These are phyloP conservation scores for Rhabdornis inornatus DNA, from an alignment of 2,113 vertebrate species.

Conservation along the genomic window DNA sequence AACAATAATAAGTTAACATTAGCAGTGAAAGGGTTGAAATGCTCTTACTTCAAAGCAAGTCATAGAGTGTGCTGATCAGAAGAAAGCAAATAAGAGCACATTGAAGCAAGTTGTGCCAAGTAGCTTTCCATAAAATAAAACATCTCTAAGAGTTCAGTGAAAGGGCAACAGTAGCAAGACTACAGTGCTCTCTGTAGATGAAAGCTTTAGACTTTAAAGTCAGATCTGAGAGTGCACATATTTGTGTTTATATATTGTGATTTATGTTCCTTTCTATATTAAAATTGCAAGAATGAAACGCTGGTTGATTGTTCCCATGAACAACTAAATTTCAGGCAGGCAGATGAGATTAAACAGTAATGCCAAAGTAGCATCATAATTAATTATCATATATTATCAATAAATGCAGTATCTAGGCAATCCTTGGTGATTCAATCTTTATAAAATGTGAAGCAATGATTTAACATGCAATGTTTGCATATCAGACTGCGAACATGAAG, in stretches of 20 bases:
- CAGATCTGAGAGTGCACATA: neutral
- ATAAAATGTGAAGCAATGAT: neutral
- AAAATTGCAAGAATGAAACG: neutral
- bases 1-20: neutral
- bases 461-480: neutral
- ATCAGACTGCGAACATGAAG: neutral
- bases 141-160: neutral
- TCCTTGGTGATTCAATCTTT: neutral
- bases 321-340: neutral
- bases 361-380: neutral
- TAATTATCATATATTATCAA: neutral
- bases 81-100: neutral
- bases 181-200: neutral
- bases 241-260: neutral
- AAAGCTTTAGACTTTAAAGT: neutral
- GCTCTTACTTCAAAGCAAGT: neutral
- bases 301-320: neutral
- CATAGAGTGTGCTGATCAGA: neutral
- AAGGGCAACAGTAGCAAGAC: slow-evolving; percentile 22
- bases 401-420: neutral
- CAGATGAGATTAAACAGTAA: neutral
- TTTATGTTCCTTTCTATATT: neutral
- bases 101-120: neutral
- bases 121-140: neutral
- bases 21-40: neutral